Evolutionary conservation across 1,140 invertebrate genomes (phyloP), one percentile per base, ranked within the genome.

Genomic region (Scylla paramamosain): DNA sequence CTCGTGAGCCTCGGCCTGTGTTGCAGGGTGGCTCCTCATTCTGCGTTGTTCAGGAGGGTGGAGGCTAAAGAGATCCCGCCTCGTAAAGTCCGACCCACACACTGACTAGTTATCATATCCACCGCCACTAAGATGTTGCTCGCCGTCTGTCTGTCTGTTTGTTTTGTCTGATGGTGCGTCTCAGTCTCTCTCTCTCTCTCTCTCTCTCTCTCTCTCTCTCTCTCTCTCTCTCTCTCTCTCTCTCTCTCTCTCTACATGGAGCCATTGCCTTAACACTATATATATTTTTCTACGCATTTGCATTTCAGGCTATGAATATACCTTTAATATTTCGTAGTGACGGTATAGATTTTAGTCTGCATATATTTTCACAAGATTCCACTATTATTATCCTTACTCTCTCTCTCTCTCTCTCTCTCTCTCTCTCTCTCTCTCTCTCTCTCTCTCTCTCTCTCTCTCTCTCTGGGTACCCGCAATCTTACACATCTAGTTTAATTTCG

Each of bases 401-500:
- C 46, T 48, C 46, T 48, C 46, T 48, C 46, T 48, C 46, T 48
- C 83, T n/a, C n/a, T 32, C 83, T 28, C 83, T 28, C 31, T 84
- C 31, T 84, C 83, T 84, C n/a, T 84, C 83, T 32, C 83, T n/a
- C 31, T 84, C 83, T 84, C 83, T 84, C 31, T n/a, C n/a, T n/a
- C n/a, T n/a, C n/a, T n/a, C n/a, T n/a, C n/a, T n/a, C n/a, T n/a
- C n/a, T n/a, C n/a, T n/a, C 39, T 39, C 39, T 39, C 39, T 39
- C 39, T 2, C 39, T 39, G 39, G 39, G 39, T 39, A 39, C 6
- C 39, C 6, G 39, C 39, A 39, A 39, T 39, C 39, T 39, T 39
- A 39, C 6, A 39, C 6, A 39, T 39, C 39, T 39, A 2, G 39
- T 39, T 39, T 39, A 39, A 39, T 39, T 6, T 39, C 39, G 39